Percentiles rank a stretch among this genome's conserved stretches.
These are phyloP conservation scores for Drosophila persimilis DNA, from an alignment of 1,140 invertebrate genomes.

Conservation along the genomic window DNA sequence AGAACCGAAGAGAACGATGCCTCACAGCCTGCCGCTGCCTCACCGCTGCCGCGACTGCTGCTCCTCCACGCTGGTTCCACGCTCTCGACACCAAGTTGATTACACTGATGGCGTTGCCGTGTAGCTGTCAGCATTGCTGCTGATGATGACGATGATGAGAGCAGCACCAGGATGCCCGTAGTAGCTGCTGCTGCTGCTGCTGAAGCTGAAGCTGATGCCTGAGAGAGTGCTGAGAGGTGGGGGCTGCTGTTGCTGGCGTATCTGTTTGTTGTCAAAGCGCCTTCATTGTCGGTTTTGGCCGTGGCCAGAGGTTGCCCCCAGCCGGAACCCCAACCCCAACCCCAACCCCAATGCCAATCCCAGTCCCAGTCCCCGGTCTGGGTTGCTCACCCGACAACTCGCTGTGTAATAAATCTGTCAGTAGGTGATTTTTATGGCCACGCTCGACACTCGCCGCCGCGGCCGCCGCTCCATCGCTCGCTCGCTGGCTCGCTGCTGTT, in stretches of 20 bases:
- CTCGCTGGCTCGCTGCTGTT: slow-evolving; percentile 60
- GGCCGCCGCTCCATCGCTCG: slow-evolving; percentile 24
- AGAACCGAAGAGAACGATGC: slow-evolving; percentile 32
- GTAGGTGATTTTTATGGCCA: slow-evolving; percentile 80
- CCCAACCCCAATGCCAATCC: slow-evolving; percentile 2
- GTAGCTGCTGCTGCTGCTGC: slow-evolving; percentile 39
- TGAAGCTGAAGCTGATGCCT: slow-evolving; percentile 26
- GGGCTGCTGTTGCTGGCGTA: slow-evolving; percentile 56
- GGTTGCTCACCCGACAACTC: slow-evolving; percentile 38
- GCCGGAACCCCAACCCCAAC: neutral
- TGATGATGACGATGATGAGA: slow-evolving; percentile 80
- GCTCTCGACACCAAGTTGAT: slow-evolving; percentile 76
- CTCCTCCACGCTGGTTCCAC: slow-evolving; percentile 7
- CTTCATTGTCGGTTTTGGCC: slow-evolving; percentile 36
- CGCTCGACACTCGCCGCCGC: slow-evolving; percentile 69
- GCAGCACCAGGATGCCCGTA: slow-evolving; percentile 64
- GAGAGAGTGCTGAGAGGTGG: slow-evolving; percentile 5
- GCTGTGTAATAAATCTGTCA: slow-evolving; percentile 80
- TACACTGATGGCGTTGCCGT: slow-evolving; percentile 80
- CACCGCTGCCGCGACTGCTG: too few relatives aligned
- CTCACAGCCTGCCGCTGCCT: slow-evolving; percentile 5
- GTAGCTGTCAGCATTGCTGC: slow-evolving; percentile 78
- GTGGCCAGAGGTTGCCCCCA: slow-evolving; percentile 44
- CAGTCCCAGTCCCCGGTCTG: slow-evolving; percentile 29
- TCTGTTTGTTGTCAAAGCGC: slow-evolving; percentile 77